Evolutionary conservation across 2,888 invertebrate species (phyloP).

Genomic region (Apodemia mormo): DNA sequence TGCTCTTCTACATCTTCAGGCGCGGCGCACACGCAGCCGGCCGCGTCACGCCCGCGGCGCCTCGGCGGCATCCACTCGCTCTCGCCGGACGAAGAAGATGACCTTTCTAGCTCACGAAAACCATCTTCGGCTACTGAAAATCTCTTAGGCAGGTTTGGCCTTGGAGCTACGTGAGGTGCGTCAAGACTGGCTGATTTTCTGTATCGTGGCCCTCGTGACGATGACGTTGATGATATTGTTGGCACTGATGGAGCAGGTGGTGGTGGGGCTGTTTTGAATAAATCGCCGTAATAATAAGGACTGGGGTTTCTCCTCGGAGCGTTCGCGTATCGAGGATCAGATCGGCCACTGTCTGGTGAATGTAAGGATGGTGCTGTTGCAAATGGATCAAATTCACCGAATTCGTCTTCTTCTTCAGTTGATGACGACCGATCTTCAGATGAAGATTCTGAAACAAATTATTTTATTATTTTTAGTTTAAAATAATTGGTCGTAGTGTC

Average conservation of each 20-base stretch:
- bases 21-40: slow-evolving; percentile 88
- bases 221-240: slow-evolving; percentile 66
- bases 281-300: slow-evolving; percentile 91
- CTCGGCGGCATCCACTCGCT: slow-evolving; percentile 87
- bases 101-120: slow-evolving; percentile 80
- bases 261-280: slow-evolving; percentile 82
- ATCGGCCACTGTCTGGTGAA: slow-evolving; percentile 86
- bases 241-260: slow-evolving; percentile 75
- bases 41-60: slow-evolving; percentile 84
- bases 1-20: slow-evolving; percentile 85
- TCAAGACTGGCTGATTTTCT: slow-evolving; percentile 89
- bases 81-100: slow-evolving; percentile 81
- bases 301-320: slow-evolving; percentile 86
- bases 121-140: slow-evolving; percentile 88
- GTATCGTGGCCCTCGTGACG: slow-evolving; percentile 81
- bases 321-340: slow-evolving; percentile 79
- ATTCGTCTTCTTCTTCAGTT: slow-evolving; percentile 83
- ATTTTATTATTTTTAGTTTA: slow-evolving; percentile 22
- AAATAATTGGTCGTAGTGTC: too few relatives aligned
- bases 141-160: slow-evolving; percentile 83
- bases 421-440: slow-evolving; percentile 76
- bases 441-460: slow-evolving; percentile 68
- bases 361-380: slow-evolving; percentile 82
- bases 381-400: slow-evolving; percentile 75
- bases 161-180: slow-evolving; percentile 85